Evolutionary conservation across 2,888 invertebrate genomes (phyloP).

Genomic region (Hirtodrosophila confusa): DNA sequence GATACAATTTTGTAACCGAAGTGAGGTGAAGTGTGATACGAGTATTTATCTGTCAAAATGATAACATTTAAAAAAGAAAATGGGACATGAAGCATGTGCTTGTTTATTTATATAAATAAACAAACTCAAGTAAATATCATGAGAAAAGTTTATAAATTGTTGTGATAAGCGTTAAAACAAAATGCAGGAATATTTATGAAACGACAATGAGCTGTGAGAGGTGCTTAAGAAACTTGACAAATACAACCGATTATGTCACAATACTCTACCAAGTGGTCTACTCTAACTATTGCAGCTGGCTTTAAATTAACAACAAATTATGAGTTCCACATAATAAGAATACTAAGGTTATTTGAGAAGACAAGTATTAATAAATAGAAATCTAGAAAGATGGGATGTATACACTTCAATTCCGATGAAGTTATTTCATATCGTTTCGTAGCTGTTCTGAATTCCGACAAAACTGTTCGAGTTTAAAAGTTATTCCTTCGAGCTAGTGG

Average conservation of each 20-base stretch:
- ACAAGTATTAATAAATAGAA: too few species aligned
- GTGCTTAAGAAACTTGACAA: conserved; percentile 1
- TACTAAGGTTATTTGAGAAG: too few species aligned
- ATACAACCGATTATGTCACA: conserved; percentile 4
- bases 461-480: too few species aligned
- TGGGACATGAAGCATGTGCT: conserved; percentile 51
- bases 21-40: conserved; percentile 47
- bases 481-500: too few species aligned
- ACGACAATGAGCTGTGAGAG: conserved; percentile 27
- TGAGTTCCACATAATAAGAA: too few species aligned
- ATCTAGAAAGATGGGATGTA: too few species aligned
- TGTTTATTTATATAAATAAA: conserved; percentile 52
- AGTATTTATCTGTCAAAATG: conserved; percentile 60
- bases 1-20: conserved; percentile 57
- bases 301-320: too few species aligned
- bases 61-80: conserved; percentile 52
- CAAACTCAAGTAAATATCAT: conserved; percentile 27
- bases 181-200: conserved; percentile 34
- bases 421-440: too few species aligned
- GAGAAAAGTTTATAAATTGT: conserved; percentile 31
- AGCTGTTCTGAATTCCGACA: too few species aligned
- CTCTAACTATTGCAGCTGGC: too few species aligned
- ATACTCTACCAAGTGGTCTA: background rate
- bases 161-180: conserved; percentile 14
- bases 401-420: too few species aligned